Evolutionary conservation across 1,140 invertebrate genomes (phyloP), one percentile per base, ranked within the genome.

Genomic region (Andricus grossulariae): DNA sequence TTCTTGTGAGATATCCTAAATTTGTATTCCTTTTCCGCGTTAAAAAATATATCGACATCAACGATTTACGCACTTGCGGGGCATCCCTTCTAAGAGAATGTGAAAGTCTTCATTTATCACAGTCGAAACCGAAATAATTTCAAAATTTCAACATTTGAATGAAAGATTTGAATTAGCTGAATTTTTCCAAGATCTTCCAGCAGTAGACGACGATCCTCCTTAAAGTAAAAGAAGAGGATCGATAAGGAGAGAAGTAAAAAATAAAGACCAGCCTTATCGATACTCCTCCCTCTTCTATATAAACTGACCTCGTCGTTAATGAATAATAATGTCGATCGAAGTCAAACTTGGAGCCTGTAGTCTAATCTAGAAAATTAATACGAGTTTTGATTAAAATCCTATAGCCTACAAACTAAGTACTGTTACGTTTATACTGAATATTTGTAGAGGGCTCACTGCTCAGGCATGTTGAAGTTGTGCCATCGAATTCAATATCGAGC

Each of bases 391-490:
- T 45, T 8, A 11, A 4, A 45, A 11, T 45, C 8, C 39, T 45
- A 45, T 45, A 10, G 10, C 39, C 39, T 45, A n/a, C 6, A n/a
- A 75, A 70, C 76, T 77, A 83, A 77, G 52, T 85, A 82, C 57
- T 76, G 73, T 73, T 49, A 74, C 77, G 77, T 79, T 57, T 32
- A 79, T 32, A 76, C 21, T 51, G 83, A 80, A 75, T 74, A 80
- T 75, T 55, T 50, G 75, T 80, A 85, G 77, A 85, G 83, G 84
- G 80, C 82, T 85, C 77, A 45, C 66, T 80, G 79, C 77, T 85
- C 76, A 45, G 10, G 7, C 8, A 32, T 32, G 2, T 32, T 32
- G 4, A 32, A 32, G 25, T 32, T 32, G 25, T 32, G 25, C 25
- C 25, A 32, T 32, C 25, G 4, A 32, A 32, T 32, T 32, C 0